Evolutionary conservation across 1,140 invertebrate species (phyloP).

Genomic region (Agrilus planipennis): DNA sequence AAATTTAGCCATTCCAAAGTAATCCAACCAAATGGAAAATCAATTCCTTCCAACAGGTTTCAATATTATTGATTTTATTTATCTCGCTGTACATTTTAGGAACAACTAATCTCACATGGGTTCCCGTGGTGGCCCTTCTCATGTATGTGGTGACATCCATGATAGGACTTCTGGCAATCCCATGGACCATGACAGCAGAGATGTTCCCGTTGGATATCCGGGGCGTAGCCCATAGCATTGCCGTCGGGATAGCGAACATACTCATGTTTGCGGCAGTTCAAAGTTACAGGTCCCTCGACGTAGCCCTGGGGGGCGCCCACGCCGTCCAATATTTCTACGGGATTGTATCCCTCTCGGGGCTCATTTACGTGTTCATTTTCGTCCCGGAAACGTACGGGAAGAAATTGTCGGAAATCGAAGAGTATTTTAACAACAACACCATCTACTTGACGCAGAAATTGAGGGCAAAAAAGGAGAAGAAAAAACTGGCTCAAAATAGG

Average conservation of each 20-base stretch:
- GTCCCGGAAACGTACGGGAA: conserved; percentile 62
- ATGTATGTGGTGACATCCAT: conserved; percentile 44
- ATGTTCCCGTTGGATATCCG: conserved; percentile 47
- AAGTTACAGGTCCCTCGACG: conserved; percentile 35
- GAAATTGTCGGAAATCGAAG: conserved; percentile 53
- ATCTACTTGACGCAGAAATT: conserved; percentile 21
- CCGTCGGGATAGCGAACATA: conserved; percentile 38
- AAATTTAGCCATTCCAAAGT: neutral
- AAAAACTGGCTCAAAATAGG: conserved; percentile 1
- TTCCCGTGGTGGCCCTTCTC: conserved; percentile 34
- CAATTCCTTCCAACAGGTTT: conserved; percentile 23
- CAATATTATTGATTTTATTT: conserved; percentile 3
- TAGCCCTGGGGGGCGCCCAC: conserved; percentile 41
- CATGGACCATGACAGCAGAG: conserved; percentile 50
- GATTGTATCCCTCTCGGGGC: conserved; percentile 42
- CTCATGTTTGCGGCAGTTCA: conserved; percentile 43
- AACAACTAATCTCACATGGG: conserved; percentile 15
- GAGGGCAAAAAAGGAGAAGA: conserved; percentile 8
- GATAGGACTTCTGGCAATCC: conserved; percentile 44
- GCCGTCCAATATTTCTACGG: conserved; percentile 58
- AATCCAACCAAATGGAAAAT: conserved; percentile 5
- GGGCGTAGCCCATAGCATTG: conserved; percentile 41
- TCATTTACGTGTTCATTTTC: conserved; percentile 46
- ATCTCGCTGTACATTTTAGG: conserved; percentile 14
- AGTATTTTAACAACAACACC: conserved; percentile 41